These are phyloP conservation scores for Syngnathus typhle DNA, from an alignment of 2,113 vertebrate genomes.

Conservation along the genomic window DNA sequence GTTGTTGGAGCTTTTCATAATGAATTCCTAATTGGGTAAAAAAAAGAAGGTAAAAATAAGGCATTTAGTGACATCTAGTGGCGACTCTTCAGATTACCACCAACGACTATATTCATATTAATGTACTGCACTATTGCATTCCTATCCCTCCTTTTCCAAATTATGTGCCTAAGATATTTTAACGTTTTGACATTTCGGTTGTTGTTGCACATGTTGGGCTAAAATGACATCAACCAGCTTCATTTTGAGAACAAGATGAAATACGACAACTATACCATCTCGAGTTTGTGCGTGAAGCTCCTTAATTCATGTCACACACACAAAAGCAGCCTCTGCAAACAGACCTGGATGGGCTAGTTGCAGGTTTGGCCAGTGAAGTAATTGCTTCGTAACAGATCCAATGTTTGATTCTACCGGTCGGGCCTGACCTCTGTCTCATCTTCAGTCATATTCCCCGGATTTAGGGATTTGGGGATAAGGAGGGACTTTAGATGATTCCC, in stretches of 20 bases:
- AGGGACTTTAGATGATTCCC: conserved; percentile 62
- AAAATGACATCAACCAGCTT: not conserved
- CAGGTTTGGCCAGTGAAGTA: conserved; percentile 55
- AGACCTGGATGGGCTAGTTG: conserved; percentile 33
- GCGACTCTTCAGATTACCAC: not conserved
- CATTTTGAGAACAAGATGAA: not conserved
- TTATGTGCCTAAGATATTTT: not conserved
- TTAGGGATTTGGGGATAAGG: conserved; percentile 62
- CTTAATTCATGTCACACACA: not conserved
- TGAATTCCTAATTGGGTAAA: too few species aligned
- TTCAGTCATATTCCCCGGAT: conserved; percentile 59
- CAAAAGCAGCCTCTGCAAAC: conserved; percentile 27
- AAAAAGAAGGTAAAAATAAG: not conserved
- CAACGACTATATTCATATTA: not conserved
- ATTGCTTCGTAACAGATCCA: conserved; percentile 62
- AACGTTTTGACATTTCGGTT: not conserved
- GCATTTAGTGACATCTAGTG: not conserved
- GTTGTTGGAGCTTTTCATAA: not conserved
- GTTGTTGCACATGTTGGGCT: too few species aligned
- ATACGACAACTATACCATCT: not conserved
- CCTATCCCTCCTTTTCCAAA: not conserved
- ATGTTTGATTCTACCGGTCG: conserved; percentile 60
- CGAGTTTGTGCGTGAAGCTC: not conserved
- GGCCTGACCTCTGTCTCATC: conserved; percentile 63
- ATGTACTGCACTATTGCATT: too few species aligned